phyloP scores from a whole-genome alignment of 2,888 invertebrate genomes.

The Girardia tigrina region DNA sequence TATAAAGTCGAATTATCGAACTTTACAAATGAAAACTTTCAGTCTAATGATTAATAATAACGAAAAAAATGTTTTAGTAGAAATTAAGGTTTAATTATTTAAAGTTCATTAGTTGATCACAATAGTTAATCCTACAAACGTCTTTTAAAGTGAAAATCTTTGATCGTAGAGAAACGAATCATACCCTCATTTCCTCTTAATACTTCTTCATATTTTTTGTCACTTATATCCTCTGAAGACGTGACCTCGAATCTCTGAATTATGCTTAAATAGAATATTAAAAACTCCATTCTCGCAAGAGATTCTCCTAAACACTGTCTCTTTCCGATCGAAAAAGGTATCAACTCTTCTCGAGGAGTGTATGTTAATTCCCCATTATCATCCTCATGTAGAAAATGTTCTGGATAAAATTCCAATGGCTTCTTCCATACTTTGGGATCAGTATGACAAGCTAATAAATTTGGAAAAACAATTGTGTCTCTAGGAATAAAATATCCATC shows the following conservation, averaged over 20 bases:
- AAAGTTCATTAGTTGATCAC: too few species aligned
- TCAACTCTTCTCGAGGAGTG: conserved; percentile 25
- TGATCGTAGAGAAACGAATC: too few species aligned
- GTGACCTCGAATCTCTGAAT: conserved; percentile 26
- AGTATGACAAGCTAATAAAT: conserved; percentile 32
- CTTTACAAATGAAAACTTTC: too few species aligned
- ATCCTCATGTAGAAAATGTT: conserved; percentile 32
- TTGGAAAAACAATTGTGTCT: conserved; percentile 18
- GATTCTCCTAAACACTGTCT: conserved; percentile 34
- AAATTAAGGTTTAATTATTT: too few species aligned
- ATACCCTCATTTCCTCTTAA: too few species aligned
- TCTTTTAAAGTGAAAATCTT: too few species aligned
- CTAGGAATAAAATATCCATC: conserved; percentile 39
- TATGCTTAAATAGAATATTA: conserved; percentile 36
- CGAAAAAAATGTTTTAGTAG: too few species aligned
- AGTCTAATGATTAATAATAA: too few species aligned
- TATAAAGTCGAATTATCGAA: too few species aligned
- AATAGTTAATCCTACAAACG: too few species aligned
- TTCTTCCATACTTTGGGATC: conserved; percentile 33
- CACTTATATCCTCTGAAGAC: too few species aligned
- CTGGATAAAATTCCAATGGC: conserved; percentile 33
- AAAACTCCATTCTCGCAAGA: conserved; percentile 33
- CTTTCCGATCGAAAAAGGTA: conserved; percentile 31
- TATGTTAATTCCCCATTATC: neutral
- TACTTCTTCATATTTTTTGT: too few species aligned